Evolutionary conservation across 2,888 invertebrate genomes (phyloP).

Genomic region (Lacanobia oleracea): DNA sequence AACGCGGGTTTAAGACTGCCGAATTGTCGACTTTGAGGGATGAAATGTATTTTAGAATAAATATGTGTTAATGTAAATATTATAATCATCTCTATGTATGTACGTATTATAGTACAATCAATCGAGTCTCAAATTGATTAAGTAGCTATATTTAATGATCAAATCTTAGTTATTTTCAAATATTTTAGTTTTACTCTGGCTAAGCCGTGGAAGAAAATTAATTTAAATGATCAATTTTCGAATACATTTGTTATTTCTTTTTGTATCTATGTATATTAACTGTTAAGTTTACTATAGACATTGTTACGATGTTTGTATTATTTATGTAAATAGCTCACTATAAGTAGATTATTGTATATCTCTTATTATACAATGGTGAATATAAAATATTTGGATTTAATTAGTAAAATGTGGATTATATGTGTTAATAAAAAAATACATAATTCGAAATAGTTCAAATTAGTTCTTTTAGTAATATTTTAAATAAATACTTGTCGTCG

Average conservation of each 20-base stretch:
- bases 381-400: conserved; percentile 74
- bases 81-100: conserved; percentile 63
- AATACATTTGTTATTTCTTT: conserved; percentile 83
- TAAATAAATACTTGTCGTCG: conserved; percentile 69
- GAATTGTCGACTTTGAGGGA: conserved; percentile 61
- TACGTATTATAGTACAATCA: conserved; percentile 65
- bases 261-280: conserved; percentile 84
- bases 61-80: conserved; percentile 77
- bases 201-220: conserved; percentile 57
- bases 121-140: conserved; percentile 56
- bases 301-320: conserved; percentile 89
- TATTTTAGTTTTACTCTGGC: conserved; percentile 63
- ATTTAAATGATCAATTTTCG: conserved; percentile 53
- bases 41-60: conserved; percentile 70
- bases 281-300: conserved; percentile 88
- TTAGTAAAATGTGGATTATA: conserved; percentile 78
- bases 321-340: conserved; percentile 85
- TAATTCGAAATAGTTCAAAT: conserved; percentile 83
- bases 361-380: conserved; percentile 72
- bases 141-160: conserved; percentile 62
- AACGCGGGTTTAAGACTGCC: conserved; percentile 74
- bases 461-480: conserved; percentile 79
- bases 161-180: conserved; percentile 65
- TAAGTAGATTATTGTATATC: conserved; percentile 84
- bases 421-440: conserved; percentile 72